phyloP scores from a whole-genome alignment of 1,140 invertebrate genomes.

The Chlorops oryzae region DNA sequence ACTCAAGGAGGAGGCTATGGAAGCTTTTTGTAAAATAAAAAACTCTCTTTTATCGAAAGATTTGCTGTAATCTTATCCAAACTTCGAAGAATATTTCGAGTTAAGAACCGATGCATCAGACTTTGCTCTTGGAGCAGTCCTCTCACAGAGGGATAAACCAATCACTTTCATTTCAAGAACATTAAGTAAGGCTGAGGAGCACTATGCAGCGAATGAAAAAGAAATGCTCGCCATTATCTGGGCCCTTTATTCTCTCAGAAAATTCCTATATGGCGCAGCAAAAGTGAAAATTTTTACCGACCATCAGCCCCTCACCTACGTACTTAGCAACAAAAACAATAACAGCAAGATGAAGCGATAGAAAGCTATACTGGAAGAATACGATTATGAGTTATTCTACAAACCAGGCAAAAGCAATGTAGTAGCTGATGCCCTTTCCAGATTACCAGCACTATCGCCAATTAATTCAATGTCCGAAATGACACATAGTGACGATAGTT shows the following conservation, averaged over 20 bases:
- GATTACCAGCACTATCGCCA: no score
- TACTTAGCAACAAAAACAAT: slow-evolving; percentile 46
- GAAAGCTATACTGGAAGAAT: slow-evolving; percentile 49
- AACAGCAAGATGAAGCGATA: slow-evolving; percentile 48
- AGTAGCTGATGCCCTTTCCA: slow-evolving; percentile 34
- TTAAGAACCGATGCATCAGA: slow-evolving; percentile 8
- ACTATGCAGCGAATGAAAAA: slow-evolving; percentile 20
- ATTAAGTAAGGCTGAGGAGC: slow-evolving; percentile 9
- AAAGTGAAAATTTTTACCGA: slow-evolving; percentile 51
- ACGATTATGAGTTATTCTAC: slow-evolving; percentile 37
- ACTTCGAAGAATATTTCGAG: slow-evolving; percentile 1
- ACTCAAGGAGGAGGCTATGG: slow-evolving; percentile 13
- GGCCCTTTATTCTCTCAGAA: slow-evolving; percentile 46
- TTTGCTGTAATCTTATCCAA: slow-evolving; percentile 19
- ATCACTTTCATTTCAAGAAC: slow-evolving; percentile 6
- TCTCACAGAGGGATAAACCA: neutral
- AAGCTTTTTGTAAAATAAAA: slow-evolving; percentile 31
- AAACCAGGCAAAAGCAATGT: slow-evolving; percentile 37
- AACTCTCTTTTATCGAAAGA: slow-evolving; percentile 21
- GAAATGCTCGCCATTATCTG: slow-evolving; percentile 51
- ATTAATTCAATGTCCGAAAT: no score
- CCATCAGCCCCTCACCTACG: slow-evolving; percentile 49
- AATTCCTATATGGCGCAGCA: slow-evolving; percentile 45
- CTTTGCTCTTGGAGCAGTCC: no score
- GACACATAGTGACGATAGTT: no score